Evolutionary conservation across 2,888 invertebrate genomes (phyloP), one percentile per base, ranked within the genome.

Genomic region (Catotricha subobsoleta): DNA sequence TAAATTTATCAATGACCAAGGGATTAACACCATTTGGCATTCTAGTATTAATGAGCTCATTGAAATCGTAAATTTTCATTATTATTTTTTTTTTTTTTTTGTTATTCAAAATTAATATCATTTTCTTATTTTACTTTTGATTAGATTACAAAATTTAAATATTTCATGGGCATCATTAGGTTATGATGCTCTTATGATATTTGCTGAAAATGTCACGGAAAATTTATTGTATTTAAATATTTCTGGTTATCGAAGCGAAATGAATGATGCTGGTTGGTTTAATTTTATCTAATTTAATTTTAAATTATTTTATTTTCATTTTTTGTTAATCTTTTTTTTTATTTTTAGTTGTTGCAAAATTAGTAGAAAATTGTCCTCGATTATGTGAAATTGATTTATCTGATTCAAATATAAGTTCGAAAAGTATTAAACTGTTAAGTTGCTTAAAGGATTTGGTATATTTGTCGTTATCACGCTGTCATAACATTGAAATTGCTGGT

Each of bases 371-470:
- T 6, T 87, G 87, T 54, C 71, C 77, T 0, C 65, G 74, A 2
- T 67, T 94, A 15, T 62, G 77, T 31, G 90, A 91, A 59, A 65
- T 94, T 48, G 92, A 94, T 64, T 57, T 91, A 43, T 91, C 91
- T 16, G 92, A 94, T 63, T 83, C 80, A 7, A 66, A 70, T 15
- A 60, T 92, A 4, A 76, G 80, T 0, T 69, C 68, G 10, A 60
- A 62, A 38, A 61, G 73, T n/a, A 62, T 83, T 2, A 61, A 65
- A 15, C 60, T 66, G 52, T 66, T 83, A 34, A 57, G 69, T 33
- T 59, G 62, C 40, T 66, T 82, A 37, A 56, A 65, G 30, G 66
- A 73, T 16, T 61, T 90, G 6, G 80, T 86, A 53, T 80, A 82
- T 55, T 63, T 87, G 18, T 81, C 84, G 0, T 58, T 80, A 35